Percentiles rank a stretch among this genome's conserved stretches.
These are phyloP conservation scores for Pseudolycoriella hygida DNA, from an alignment of 2,888 invertebrate species.

Conservation along the genomic window DNA sequence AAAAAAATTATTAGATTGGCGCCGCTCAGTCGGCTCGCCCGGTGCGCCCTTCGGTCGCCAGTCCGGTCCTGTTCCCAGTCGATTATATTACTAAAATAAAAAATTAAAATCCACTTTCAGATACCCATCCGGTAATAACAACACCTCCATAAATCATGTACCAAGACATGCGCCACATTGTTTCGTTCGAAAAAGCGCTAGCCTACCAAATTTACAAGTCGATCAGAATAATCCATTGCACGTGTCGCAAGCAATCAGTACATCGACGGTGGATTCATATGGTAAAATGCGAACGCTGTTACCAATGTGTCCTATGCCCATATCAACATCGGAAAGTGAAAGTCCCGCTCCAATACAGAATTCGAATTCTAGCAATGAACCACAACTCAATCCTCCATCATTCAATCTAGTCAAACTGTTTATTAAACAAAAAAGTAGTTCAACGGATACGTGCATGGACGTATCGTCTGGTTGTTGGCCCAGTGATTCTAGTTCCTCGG, in stretches of 20 bases:
- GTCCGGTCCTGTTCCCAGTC: too few species aligned
- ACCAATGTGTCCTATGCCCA: constrained; percentile 31
- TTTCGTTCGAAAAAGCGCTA: constrained; percentile 53
- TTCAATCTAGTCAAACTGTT: constrained; percentile 74
- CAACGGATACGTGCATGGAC: constrained; percentile 60
- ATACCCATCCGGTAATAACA: constrained; percentile 63
- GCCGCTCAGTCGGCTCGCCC: too few species aligned
- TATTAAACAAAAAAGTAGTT: constrained; percentile 77
- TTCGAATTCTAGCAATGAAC: constrained; percentile 7
- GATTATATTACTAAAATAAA: not conserved
- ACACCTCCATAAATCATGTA: constrained; percentile 32
- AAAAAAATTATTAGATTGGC: too few species aligned
- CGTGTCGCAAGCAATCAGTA: constrained; percentile 40
- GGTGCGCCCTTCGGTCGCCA: too few species aligned
- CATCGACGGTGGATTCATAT: constrained; percentile 43
- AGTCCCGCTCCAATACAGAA: constrained; percentile 11
- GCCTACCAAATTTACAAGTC: constrained; percentile 53
- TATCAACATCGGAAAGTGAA: constrained; percentile 14
- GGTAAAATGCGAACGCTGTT: constrained; percentile 23
- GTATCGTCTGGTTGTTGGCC: constrained; percentile 71
- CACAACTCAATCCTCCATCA: constrained; percentile 43
- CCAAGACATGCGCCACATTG: constrained; percentile 35
- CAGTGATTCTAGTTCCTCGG: constrained; percentile 25
- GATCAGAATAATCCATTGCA: constrained; percentile 17
- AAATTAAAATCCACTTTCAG: constrained; percentile 23